These are phyloP conservation scores for Acropora tenuis DNA, from an alignment of 64 coral and sea anemone species.

Conservation along the genomic window DNA sequence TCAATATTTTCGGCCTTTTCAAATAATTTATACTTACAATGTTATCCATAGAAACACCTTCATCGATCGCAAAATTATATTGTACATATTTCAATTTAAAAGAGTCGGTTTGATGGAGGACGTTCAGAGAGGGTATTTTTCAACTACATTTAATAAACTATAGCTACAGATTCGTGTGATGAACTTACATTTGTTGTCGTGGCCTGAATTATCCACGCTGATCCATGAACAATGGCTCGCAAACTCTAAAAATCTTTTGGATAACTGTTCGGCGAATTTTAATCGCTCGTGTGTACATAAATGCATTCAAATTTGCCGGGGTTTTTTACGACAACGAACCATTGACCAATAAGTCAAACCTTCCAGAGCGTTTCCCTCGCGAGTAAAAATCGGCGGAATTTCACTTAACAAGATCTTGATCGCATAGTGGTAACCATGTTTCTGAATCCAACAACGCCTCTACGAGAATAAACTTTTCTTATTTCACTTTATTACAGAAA, in stretches of 20 bases:
- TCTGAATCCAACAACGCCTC: not conserved
- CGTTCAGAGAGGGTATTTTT: too few species aligned
- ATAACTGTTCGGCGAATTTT: not conserved
- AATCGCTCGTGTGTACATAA: not conserved
- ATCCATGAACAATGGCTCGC: not conserved
- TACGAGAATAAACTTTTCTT: constrained; percentile 14
- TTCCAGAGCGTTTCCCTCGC: not conserved
- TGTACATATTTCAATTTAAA: too few species aligned
- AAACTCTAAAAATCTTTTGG: constrained; percentile 19
- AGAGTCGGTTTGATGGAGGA: too few species aligned
- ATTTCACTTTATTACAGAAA: constrained; percentile 1
- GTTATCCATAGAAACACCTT: too few species aligned
- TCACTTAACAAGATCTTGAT: not conserved
- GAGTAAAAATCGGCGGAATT: constrained; percentile 34
- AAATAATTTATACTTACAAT: too few species aligned
- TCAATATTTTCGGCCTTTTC: too few species aligned
- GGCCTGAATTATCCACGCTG: not conserved
- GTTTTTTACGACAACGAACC: not conserved
- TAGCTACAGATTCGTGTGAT: not conserved
- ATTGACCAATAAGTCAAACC: too few species aligned
- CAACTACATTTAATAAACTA: too few species aligned
- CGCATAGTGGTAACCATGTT: not conserved
- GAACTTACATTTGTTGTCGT: constrained; percentile 10
- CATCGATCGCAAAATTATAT: too few species aligned
- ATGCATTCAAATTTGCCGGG: constrained; percentile 42